Base-by-base conservation (phyloP, 2,888 invertebrate genomes). In the Drosophila ustulata region DNA sequence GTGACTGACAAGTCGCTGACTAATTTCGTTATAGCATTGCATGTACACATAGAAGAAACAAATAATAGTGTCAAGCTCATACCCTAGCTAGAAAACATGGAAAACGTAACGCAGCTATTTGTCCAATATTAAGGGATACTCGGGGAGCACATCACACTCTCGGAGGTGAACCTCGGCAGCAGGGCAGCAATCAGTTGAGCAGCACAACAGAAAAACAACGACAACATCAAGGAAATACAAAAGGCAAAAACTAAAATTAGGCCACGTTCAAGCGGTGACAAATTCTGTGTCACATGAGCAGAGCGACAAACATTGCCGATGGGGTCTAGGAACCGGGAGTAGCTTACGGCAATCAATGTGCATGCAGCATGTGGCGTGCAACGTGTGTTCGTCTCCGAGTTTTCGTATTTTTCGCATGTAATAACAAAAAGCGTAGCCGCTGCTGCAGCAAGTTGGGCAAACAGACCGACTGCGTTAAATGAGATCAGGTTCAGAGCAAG, bases 391-490 rank as follows among this genome's bases (percentile, higher is more conserved):
- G 47, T 55, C 61, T 76, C 47, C 34, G 47, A 64, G 66, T 51
- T 61, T 53, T 51, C 64, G 59, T 58, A 71, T 71, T 76, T 67
- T 53, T 61, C 58, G 34, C 39, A 75, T 75, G 74, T 70, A 71
- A 76, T 83, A 80, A 77, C 67, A 80, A 77, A 78, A 73, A 70
- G 62, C 52, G 66, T 45, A 34, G 71, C 55, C 52, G 50, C 43
- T 32, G 55, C 55, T 49, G 51, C 53, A 67, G 67, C 66, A 70
- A 67, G 67, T 81, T 77, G 66, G 55, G 66, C 74, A 82, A 88
- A 80, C 77, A 85, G 66, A 76, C 66, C 59, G 66, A 72, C 70
- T 71, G 70, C 75, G 61, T 78, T 69, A 88, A 84, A 88, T 88
- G 80, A 80, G 88, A 77, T 88, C 84, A 85, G 86, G 74, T 71